Conservation (phyloP, 2,888 invertebrate genomes). For the Tetramorium bicarinatum region DNA sequence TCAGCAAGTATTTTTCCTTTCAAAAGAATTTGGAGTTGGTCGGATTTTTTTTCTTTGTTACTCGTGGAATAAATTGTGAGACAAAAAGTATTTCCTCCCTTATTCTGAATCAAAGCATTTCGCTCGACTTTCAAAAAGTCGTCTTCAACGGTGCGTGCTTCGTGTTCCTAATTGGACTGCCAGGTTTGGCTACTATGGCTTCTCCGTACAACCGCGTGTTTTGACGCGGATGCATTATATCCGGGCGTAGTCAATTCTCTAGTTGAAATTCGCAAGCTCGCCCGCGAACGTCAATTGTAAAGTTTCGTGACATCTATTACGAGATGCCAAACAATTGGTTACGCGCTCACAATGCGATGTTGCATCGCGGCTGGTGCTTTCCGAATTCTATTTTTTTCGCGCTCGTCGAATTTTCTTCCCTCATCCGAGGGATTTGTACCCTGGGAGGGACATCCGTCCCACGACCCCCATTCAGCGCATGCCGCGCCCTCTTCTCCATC, state of each 20-base stretch:
- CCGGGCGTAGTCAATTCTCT: not conserved
- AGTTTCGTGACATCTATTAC: not conserved
- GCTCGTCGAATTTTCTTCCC: not conserved
- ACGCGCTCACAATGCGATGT: not conserved
- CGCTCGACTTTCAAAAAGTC: not conserved
- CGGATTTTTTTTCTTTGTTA: not conserved
- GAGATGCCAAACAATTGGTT: conserved; percentile 1
- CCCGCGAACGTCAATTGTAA: not conserved
- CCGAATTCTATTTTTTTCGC: not conserved
- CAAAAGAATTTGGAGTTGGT: not conserved
- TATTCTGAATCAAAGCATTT: not conserved
- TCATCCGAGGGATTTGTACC: conserved; percentile 13
- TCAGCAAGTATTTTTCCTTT: not conserved
- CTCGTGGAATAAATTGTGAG: conserved; percentile 47
- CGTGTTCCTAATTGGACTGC: conserved; percentile 24
- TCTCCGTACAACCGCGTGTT: not conserved
- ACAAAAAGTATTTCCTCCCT: not conserved
- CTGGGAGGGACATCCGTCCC: not conserved
- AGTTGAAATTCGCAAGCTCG: not conserved
- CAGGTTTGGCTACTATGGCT: not conserved
- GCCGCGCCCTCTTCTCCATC: conserved; percentile 52
- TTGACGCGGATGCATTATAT: not conserved
- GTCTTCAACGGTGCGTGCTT: not conserved
- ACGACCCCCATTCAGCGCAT: conserved; percentile 34
- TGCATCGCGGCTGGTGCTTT: not conserved